A percentile compares a stretch with the other conserved stretches of the same genome.
Evolutionary conservation across 2,113 vertebrate species (phyloP).

Genomic region (Speoplatyrhinus poulsoni): DNA sequence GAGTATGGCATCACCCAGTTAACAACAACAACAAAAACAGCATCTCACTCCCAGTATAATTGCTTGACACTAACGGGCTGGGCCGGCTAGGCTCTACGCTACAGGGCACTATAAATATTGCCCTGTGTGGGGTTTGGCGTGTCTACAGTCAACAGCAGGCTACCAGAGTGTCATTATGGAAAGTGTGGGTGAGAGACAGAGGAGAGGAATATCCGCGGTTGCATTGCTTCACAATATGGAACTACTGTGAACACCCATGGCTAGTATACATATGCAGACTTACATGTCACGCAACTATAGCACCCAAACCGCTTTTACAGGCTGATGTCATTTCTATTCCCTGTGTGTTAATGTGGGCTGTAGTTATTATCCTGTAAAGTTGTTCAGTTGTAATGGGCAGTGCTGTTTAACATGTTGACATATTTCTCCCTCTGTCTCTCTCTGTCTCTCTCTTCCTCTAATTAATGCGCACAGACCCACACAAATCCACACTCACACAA

Average conservation of each 20-base stretch:
- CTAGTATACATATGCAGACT: neutral
- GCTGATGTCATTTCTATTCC: neutral
- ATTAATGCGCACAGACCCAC: neutral
- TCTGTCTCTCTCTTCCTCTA: neutral
- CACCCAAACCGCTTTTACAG: neutral
- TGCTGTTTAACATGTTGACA: neutral
- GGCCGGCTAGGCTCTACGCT: constrained; percentile 15
- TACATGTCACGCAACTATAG: neutral
- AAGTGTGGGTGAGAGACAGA: constrained; percentile 40
- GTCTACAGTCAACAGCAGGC: constrained; percentile 60
- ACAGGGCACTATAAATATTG: constrained; percentile 47
- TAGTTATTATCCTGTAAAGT: neutral
- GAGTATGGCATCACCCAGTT: constrained; percentile 50
- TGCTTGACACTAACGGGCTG: constrained; percentile 12
- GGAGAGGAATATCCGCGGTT: constrained; percentile 19
- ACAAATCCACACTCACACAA: neutral
- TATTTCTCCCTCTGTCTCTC: neutral
- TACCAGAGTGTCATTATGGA: constrained; percentile 46
- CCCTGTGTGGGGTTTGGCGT: constrained; percentile 39
- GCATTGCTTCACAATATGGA: constrained; percentile 44
- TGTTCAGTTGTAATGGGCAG: neutral
- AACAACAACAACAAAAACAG: constrained; percentile 39
- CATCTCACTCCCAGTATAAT: constrained; percentile 17
- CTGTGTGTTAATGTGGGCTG: neutral
- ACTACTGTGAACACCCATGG: constrained; percentile 2